A percentile compares a stretch with the other conserved stretches of the same genome.
Evolutionary conservation across 2,797 vertebrate genomes (phyloP).

Genomic region (Urosaurus nigricauda): DNA sequence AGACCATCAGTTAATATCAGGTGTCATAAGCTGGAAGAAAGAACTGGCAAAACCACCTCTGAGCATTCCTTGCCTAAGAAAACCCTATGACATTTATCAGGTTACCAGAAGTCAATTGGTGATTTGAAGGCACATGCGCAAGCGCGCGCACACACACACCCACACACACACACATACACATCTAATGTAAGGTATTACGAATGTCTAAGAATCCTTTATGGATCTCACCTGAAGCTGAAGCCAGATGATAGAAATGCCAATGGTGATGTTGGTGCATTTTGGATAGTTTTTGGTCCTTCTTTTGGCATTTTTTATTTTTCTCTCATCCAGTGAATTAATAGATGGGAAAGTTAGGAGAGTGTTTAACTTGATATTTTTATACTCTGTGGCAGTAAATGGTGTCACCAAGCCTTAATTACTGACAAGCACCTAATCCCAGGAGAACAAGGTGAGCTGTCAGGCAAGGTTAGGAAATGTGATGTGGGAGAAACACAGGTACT

Average conservation of each 20-base stretch:
- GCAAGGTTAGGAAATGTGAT: slow-evolving; percentile 50
- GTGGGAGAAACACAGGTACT: slow-evolving; percentile 49
- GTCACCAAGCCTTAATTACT: background rate
- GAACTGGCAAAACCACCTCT: no score
- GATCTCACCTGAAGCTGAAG: slow-evolving; percentile 7
- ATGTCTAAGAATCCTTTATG: slow-evolving; percentile 6
- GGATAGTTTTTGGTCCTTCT: slow-evolving; percentile 30
- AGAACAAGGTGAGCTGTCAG: slow-evolving; percentile 54
- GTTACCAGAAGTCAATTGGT: no score
- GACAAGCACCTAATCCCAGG: slow-evolving; percentile 50
- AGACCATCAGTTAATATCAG: no score
- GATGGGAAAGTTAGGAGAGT: slow-evolving; percentile 36
- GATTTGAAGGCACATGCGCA: background rate
- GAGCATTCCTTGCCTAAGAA: no score
- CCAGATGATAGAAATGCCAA: slow-evolving; percentile 17
- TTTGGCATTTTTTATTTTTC: slow-evolving; percentile 33
- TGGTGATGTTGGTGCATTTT: slow-evolving; percentile 37
- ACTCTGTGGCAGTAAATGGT: slow-evolving; percentile 20
- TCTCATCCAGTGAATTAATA: slow-evolving; percentile 34
- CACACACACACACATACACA: background rate
- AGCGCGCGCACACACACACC: no score
- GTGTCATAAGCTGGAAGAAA: no score
- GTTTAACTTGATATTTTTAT: slow-evolving; percentile 64
- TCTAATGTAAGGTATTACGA: slow-evolving; percentile 41
- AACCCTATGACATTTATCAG: no score